Percentiles rank a stretch among this genome's conserved stretches.
phyloP scores from a whole-genome alignment of 2,888 invertebrate genomes.

The Eupithecia exiguata region DNA sequence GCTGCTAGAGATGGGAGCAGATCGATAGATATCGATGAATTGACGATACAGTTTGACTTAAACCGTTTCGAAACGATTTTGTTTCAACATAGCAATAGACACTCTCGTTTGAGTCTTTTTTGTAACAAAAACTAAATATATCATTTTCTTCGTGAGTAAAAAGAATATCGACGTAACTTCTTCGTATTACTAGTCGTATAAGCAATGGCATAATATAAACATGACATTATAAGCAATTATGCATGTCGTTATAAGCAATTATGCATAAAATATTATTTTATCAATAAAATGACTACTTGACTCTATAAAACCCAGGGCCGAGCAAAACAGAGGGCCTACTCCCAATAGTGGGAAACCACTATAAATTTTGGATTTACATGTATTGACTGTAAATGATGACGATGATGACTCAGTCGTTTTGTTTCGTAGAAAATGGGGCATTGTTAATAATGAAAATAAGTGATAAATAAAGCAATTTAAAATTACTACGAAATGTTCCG shows the following conservation, averaged over 20 bases:
- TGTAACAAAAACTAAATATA: background rate
- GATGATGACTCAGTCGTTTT: background rate
- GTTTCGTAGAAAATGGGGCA: background rate
- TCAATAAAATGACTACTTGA: background rate
- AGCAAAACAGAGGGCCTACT: background rate
- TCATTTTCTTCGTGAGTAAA: background rate
- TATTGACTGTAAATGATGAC: background rate
- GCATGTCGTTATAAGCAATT: too few species aligned
- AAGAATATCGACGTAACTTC: background rate
- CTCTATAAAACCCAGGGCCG: background rate
- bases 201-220: too few species aligned
- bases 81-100: too few species aligned
- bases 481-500: background rate
- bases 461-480: background rate
- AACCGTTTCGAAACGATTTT: too few species aligned
- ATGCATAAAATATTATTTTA: background rate
- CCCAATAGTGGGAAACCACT: background rate
- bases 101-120: too few species aligned
- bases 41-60: background rate
- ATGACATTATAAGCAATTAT: too few species aligned
- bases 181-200: too few species aligned
- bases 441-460: background rate
- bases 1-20: slow-evolving; percentile 18
- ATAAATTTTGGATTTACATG: too few species aligned
- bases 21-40: slow-evolving; percentile 24